Conservation (phyloP, 2,888 invertebrate genomes). For the Anodontia alba region DNA sequence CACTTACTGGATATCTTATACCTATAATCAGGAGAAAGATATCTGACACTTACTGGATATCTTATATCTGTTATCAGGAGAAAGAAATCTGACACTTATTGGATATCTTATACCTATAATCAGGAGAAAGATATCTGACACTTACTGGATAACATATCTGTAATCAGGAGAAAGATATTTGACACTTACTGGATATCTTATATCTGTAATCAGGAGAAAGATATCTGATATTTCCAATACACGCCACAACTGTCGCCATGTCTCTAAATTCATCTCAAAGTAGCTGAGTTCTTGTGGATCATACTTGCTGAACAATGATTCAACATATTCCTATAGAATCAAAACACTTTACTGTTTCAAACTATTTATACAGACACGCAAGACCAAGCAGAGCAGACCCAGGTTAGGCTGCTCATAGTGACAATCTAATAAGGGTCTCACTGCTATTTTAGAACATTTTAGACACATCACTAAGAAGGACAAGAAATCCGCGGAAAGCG, state of each 20-base stretch:
- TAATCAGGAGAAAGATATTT: too few relatives aligned
- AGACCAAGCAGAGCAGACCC: too few relatives aligned
- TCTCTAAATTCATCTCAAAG: constrained; percentile 97
- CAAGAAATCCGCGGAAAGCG: too few relatives aligned
- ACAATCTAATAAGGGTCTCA: too few relatives aligned
- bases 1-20: constrained; percentile 87
- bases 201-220: constrained; percentile 94
- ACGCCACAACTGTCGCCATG: constrained; percentile 98
- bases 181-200: constrained; percentile 86
- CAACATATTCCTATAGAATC: constrained; percentile 90
- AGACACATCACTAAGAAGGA: too few relatives aligned
- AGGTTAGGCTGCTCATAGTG: background rate
- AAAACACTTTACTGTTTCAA: too few relatives aligned
- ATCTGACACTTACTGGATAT: constrained; percentile 97
- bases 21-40: constrained; percentile 94
- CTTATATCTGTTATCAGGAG: too few relatives aligned
- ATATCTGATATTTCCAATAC: constrained; percentile 97
- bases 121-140: constrained; percentile 94
- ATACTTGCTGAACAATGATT: constrained; percentile 88
- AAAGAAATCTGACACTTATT: too few relatives aligned
- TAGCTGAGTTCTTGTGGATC: constrained; percentile 90
- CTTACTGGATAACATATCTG: too few relatives aligned
- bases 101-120: constrained; percentile 91
- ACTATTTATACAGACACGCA: constrained; percentile 22
- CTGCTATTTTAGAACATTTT: too few relatives aligned